phyloP scores from a whole-genome alignment of 1,140 invertebrate genomes.

The Zaprionus inermis region DNA sequence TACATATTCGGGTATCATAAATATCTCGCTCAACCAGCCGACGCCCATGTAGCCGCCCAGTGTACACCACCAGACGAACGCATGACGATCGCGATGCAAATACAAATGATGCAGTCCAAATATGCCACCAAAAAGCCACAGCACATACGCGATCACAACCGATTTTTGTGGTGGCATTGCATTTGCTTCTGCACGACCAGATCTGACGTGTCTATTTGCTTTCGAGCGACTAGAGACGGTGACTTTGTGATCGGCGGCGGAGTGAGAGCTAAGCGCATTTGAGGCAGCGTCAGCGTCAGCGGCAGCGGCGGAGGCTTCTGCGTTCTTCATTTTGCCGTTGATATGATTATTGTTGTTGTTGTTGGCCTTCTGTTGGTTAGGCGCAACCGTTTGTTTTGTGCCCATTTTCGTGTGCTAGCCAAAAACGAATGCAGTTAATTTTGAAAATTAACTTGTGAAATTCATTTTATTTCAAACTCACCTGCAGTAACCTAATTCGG shows the following conservation, averaged over 20 bases:
- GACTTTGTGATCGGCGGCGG: not conserved
- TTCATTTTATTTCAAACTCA: not conserved
- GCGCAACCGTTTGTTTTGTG: slow-evolving; percentile 54
- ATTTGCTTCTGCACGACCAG: slow-evolving; percentile 41
- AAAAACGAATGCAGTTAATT: not conserved
- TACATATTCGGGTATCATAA: slow-evolving; percentile 94
- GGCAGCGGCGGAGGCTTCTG: not conserved
- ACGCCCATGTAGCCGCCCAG: slow-evolving; percentile 93
- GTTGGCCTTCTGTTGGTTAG: slow-evolving; percentile 14
- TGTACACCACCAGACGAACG: slow-evolving; percentile 94
- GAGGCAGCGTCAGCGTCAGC: too few species aligned
- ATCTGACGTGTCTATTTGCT: slow-evolving; percentile 15
- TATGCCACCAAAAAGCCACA: slow-evolving; percentile 94
- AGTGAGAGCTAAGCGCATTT: not conserved
- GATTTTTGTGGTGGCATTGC: slow-evolving; percentile 86
- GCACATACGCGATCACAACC: slow-evolving; percentile 89
- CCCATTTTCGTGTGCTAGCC: slow-evolving; percentile 45
- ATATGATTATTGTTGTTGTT: slow-evolving; percentile 3
- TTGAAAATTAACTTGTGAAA: slow-evolving; percentile 24
- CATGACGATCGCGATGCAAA: slow-evolving; percentile 94
- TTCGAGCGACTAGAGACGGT: slow-evolving; percentile 1
- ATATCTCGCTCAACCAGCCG: slow-evolving; percentile 94
- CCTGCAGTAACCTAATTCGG: slow-evolving; percentile 18
- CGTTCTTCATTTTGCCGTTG: not conserved
- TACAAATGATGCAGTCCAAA: slow-evolving; percentile 97